Conservation (phyloP, 2,888 invertebrate genomes). For the Cataglyphis altisquamis region DNA sequence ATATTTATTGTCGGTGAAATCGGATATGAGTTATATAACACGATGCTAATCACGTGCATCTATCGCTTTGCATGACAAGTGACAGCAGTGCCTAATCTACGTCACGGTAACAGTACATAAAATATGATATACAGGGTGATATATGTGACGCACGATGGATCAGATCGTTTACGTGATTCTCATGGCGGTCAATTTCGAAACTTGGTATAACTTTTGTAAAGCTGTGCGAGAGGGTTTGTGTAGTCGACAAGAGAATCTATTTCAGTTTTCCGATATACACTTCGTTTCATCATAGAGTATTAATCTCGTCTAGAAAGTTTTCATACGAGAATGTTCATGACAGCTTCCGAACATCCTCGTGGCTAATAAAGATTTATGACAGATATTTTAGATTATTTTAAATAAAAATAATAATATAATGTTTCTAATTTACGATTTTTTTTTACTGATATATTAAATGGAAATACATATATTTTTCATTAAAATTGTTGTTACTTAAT, state of each 20-base stretch:
- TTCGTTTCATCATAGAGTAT: neutral
- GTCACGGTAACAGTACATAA: constrained; percentile 50
- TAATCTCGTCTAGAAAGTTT: constrained; percentile 22
- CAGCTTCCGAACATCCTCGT: neutral
- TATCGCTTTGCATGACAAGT: constrained; percentile 52
- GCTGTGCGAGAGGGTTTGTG: constrained; percentile 1
- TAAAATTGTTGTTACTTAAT: neutral
- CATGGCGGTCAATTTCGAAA: constrained; percentile 23
- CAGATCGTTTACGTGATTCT: constrained; percentile 16
- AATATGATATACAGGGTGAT: constrained; percentile 59
- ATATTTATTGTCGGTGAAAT: constrained; percentile 42
- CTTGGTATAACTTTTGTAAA: constrained; percentile 33
- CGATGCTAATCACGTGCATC: constrained; percentile 62
- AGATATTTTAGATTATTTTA: neutral
- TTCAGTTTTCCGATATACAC: constrained; percentile 11
- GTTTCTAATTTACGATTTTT: neutral
- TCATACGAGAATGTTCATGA: constrained; percentile 25
- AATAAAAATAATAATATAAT: constrained; percentile 1
- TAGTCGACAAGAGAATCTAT: constrained; percentile 15
- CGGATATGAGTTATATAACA: constrained; percentile 47
- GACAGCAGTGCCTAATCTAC: constrained; percentile 56
- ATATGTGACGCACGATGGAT: constrained; percentile 9
- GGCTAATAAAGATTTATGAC: neutral
- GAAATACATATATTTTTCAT: neutral
- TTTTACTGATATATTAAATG: neutral